Base-by-base conservation (phyloP, 2,797 vertebrate species). In the Amblyraja radiata region DNA sequence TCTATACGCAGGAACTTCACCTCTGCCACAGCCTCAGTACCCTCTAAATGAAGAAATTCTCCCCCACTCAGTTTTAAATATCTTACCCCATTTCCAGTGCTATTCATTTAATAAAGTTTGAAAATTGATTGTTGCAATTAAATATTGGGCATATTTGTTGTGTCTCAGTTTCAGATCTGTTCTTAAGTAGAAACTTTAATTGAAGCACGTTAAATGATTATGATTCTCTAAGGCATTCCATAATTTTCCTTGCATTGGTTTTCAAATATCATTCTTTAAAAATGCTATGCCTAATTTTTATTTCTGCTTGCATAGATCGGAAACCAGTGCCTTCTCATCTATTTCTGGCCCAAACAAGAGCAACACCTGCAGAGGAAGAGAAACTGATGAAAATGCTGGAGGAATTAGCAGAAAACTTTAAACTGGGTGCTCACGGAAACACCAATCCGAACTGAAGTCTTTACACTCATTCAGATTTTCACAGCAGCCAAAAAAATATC, bases 281-380 rank as follows among this genome's bases (percentile, higher is more conserved):
- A 54, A 6, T 91, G 18, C 36, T 13, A 46, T 39, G 10, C 46
- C 73, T 36, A 91, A 14, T 10, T 28, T 79, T 3, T 5, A 0
- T 3, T 77, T 11, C 63, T 39, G 93, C 68, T 68, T 68, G 93
- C 95, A 8, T 95, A 98, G 97, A 98, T 94, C 96, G 96, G 78
- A 97, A 96, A 9, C 95, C 96, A 0, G 97, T 97, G 63, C 93
- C 96, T 23, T 97, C 96, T 0, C 97, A 98, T 93, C 95, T 97
- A 32, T 96, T 97, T 0, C 94, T 98, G 93, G 97, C 97, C 46
- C 95, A 83, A 1, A 96, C 96, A 78, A 95, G 94, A 71, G 95
- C 97, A 21, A 95, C 96, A 0, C 90, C 93, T 0, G 96, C 95
- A 46, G 97, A 97, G 36, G 96, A 97, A 93, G 95, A 97, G 93